Conservation (phyloP, 2,888 invertebrate species). For the Drosophila trichaetosa region DNA sequence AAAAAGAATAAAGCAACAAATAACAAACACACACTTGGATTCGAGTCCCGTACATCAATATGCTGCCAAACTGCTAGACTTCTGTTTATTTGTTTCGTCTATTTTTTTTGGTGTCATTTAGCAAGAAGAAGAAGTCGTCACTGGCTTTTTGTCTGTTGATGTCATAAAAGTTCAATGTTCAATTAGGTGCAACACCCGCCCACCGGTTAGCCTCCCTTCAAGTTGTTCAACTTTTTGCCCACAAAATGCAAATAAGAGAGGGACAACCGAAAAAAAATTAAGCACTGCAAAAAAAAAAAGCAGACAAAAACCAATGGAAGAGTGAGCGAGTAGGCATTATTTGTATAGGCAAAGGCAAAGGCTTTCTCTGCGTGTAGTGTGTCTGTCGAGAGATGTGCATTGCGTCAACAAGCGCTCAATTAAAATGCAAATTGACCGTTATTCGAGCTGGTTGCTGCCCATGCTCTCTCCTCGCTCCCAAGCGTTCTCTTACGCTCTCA, state of each 20-base stretch:
- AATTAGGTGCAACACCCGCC: slow-evolving; percentile 59
- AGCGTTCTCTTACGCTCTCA: slow-evolving; percentile 17
- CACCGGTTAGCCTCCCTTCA: slow-evolving; percentile 19
- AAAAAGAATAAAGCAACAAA: not conserved
- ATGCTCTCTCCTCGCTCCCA: slow-evolving; percentile 12
- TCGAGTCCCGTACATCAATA: slow-evolving; percentile 24
- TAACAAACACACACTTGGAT: slow-evolving; percentile 17
- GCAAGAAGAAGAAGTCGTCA: slow-evolving; percentile 30
- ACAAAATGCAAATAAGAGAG: slow-evolving; percentile 42
- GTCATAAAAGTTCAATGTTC: slow-evolving; percentile 77
- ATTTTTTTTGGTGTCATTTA: slow-evolving; percentile 9
- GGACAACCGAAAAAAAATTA: slow-evolving; percentile 7
- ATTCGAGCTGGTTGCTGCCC: slow-evolving; percentile 35
- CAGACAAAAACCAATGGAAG: slow-evolving; percentile 1
- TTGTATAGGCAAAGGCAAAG: slow-evolving; percentile 28
- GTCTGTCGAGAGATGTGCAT: slow-evolving; percentile 33
- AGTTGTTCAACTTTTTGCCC: slow-evolving; percentile 41
- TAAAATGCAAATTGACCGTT: slow-evolving; percentile 76
- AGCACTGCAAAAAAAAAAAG: not conserved
- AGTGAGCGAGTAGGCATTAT: slow-evolving; percentile 22
- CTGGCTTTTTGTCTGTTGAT: slow-evolving; percentile 51
- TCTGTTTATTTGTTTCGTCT: slow-evolving; percentile 9
- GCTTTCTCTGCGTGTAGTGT: slow-evolving; percentile 7
- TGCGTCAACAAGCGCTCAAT: slow-evolving; percentile 61
- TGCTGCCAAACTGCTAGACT: slow-evolving; percentile 48